These are phyloP conservation scores for Beaufortia kweichowensis DNA, from an alignment of 2,113 vertebrate species.

Conservation along the genomic window DNA sequence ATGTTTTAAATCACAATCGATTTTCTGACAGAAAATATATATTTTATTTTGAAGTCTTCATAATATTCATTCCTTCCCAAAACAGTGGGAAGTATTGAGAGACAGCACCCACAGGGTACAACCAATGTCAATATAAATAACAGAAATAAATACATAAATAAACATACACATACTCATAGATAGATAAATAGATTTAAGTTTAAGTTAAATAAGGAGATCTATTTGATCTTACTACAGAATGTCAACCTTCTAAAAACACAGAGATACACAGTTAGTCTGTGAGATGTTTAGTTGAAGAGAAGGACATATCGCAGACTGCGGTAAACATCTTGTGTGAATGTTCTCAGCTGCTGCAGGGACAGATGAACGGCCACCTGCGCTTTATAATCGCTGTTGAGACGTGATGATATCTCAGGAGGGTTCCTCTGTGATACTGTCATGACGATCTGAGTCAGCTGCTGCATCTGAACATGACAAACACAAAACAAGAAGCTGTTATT, in stretches of 20 bases:
- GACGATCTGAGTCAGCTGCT: slow-evolving; percentile 35
- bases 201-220: no score
- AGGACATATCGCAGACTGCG: slow-evolving; percentile 65
- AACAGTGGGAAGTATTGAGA: no score
- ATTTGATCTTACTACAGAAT: no score
- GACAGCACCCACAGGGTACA: slow-evolving; percentile 2
- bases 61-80: no score
- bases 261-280: neutral
- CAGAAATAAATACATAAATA: neutral
- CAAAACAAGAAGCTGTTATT: neutral
- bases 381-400: slow-evolving; percentile 56
- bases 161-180: neutral
- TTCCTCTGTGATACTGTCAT: neutral
- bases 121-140: neutral
- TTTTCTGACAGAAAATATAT: no score
- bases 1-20: no score
- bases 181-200: no score
- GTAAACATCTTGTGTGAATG: slow-evolving; percentile 65
- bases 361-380: slow-evolving; percentile 64
- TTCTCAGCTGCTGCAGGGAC: slow-evolving; percentile 64
- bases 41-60: no score
- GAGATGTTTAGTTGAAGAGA: neutral
- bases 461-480: slow-evolving; percentile 57
- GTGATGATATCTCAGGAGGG: slow-evolving; percentile 39
- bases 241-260: no score